A percentile compares a stretch with the other conserved stretches of the same genome.
Evolutionary conservation across 2,888 invertebrate species (phyloP).

Genomic region (Dusona sp.): DNA sequence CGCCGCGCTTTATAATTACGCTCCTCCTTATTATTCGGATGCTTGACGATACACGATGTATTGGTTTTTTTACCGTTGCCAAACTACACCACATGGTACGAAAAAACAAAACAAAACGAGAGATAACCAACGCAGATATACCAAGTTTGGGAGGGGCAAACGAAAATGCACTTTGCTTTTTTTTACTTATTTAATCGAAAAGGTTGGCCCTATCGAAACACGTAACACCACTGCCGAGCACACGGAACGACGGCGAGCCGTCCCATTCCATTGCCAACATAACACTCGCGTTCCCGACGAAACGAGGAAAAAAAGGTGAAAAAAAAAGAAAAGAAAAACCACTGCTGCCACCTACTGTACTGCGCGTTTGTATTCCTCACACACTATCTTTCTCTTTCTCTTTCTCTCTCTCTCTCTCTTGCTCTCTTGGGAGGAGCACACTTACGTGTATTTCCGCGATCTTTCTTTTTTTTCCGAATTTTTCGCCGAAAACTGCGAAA

Average conservation of each 20-base stretch:
- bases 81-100: slow-evolving; percentile 81
- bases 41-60: slow-evolving; percentile 50
- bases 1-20: slow-evolving; percentile 38
- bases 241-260: slow-evolving; percentile 71
- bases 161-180: slow-evolving; percentile 24
- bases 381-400: slow-evolving; percentile 12
- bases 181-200: slow-evolving; percentile 41
- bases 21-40: slow-evolving; percentile 17
- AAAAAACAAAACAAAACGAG: slow-evolving; percentile 66
- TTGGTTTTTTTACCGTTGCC: slow-evolving; percentile 70
- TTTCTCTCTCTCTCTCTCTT: slow-evolving; percentile 5
- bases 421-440: slow-evolving; percentile 15
- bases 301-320: slow-evolving; percentile 23
- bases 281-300: slow-evolving; percentile 62
- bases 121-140: neutral
- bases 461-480: slow-evolving; percentile 15
- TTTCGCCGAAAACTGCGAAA: slow-evolving; percentile 9
- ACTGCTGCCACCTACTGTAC: slow-evolving; percentile 58
- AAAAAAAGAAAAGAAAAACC: slow-evolving; percentile 39
- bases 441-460: slow-evolving; percentile 20
- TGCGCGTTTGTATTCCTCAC: slow-evolving; percentile 10
- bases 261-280: slow-evolving; percentile 71
- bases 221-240: slow-evolving; percentile 78
- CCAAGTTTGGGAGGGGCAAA: slow-evolving; percentile 23
- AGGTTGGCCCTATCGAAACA: slow-evolving; percentile 72